Evolutionary conservation across 2,797 vertebrate species (phyloP).

Genomic region (Rhadinocentrus ornatus): DNA sequence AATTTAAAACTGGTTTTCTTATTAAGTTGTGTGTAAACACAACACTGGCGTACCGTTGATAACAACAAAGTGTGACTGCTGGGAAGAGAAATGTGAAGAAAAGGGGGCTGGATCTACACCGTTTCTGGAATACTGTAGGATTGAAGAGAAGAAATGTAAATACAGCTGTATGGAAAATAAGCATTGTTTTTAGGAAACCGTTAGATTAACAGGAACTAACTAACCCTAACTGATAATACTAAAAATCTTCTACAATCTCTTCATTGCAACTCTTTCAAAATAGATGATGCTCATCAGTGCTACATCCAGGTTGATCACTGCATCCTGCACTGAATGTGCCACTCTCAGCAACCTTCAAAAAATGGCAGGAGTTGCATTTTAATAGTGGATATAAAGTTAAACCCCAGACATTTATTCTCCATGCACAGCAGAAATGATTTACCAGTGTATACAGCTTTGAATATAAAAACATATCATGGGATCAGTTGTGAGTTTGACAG

Average conservation of each 20-base stretch:
- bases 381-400: neutral
- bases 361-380: neutral
- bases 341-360: conserved; percentile 8
- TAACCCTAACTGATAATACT: neutral
- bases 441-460: neutral
- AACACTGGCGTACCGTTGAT: too few species aligned
- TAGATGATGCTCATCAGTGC: neutral
- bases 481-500: too few species aligned
- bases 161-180: neutral
- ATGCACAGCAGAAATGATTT: conserved; percentile 9
- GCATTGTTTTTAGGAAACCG: neutral
- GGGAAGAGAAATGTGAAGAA: too few species aligned
- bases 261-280: neutral
- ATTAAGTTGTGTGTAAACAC: too few species aligned
- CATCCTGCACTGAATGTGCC: accelerated
- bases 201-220: too few species aligned
- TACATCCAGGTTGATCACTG: neutral
- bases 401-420: neutral
- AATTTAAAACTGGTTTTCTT: too few species aligned
- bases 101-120: too few species aligned
- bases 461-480: too few species aligned
- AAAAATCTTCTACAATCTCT: neutral
- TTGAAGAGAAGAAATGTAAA: neutral
- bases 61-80: too few species aligned
- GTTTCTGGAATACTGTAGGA: neutral